These are phyloP conservation scores for Limanda limanda DNA, from an alignment of 2,113 vertebrate genomes.

Conservation along the genomic window DNA sequence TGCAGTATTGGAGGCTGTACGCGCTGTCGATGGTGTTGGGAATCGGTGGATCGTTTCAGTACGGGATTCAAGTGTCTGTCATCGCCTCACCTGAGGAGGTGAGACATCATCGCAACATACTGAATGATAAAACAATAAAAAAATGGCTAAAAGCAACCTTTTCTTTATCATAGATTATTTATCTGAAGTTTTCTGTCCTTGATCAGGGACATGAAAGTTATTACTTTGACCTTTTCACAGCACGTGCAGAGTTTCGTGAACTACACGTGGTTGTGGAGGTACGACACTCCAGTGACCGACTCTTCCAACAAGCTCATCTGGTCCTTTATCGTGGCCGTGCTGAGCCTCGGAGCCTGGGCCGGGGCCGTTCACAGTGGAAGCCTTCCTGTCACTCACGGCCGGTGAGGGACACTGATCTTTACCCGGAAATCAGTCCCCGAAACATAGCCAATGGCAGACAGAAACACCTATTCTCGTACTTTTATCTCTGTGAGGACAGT, in stretches of 20 bases:
- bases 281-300: constrained; percentile 57
- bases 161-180: too few relatives aligned
- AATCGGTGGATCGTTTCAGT: constrained; percentile 75
- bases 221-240: constrained; percentile 56
- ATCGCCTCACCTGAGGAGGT: constrained; percentile 72
- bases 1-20: constrained; percentile 76
- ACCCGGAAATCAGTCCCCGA: not conserved
- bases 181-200: not conserved
- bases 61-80: constrained; percentile 74
- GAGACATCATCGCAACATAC: not conserved
- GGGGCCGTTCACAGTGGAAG: constrained; percentile 78
- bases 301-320: constrained; percentile 79
- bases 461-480: not conserved
- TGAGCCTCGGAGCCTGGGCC: constrained; percentile 79
- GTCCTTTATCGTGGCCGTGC: constrained; percentile 82
- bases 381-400: constrained; percentile 79
- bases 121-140: not conserved
- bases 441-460: not conserved
- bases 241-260: constrained; percentile 81
- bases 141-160: not conserved
- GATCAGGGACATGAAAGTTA: not conserved
- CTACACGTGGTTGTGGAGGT: constrained; percentile 79
- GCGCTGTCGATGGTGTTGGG: constrained; percentile 68
- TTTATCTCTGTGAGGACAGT: not conserved
- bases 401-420: constrained; percentile 61